phyloP scores from a whole-genome alignment of 2,797 vertebrate species.

The Danio albolineatus region DNA sequence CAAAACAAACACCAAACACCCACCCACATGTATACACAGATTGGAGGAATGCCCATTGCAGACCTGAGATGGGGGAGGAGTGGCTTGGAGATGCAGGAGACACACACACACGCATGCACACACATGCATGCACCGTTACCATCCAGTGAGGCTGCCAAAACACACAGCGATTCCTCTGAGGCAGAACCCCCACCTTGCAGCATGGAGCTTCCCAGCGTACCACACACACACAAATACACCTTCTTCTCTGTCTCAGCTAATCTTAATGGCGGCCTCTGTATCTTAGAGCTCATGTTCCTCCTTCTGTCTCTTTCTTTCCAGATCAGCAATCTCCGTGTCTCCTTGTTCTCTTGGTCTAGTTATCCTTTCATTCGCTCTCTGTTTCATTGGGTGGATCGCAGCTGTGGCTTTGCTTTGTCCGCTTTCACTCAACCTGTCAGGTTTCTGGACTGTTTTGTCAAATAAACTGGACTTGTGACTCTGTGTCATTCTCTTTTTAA shows the following conservation, averaged over 20 bases:
- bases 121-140: slow-evolving; percentile 47
- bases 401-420: slow-evolving; percentile 30
- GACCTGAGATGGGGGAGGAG: slow-evolving; percentile 49
- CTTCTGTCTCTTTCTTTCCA: slow-evolving; percentile 8
- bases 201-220: slow-evolving; percentile 33
- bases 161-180: slow-evolving; percentile 72
- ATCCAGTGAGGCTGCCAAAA: slow-evolving; percentile 74
- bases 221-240: slow-evolving; percentile 45
- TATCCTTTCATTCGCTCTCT: slow-evolving; percentile 23
- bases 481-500: slow-evolving; percentile 65
- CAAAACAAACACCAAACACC: slow-evolving; percentile 72
- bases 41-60: slow-evolving; percentile 67
- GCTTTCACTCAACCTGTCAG: slow-evolving; percentile 41
- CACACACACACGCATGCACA: slow-evolving; percentile 33
- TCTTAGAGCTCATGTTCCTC: slow-evolving; percentile 31
- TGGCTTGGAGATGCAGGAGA: slow-evolving; percentile 38
- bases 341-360: slow-evolving; percentile 41
- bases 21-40: slow-evolving; percentile 27
- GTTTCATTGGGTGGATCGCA: slow-evolving; percentile 32
- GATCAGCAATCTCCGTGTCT: slow-evolving; percentile 37
- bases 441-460: slow-evolving; percentile 55
- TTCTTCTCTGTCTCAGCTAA: slow-evolving; percentile 18
- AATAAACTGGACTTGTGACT: slow-evolving; percentile 73
- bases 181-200: slow-evolving; percentile 63
- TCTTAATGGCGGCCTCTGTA: slow-evolving; percentile 43